phyloP scores from a whole-genome alignment of 92 coral and sea anemone species.

The Bergia puertoricense region DNA sequence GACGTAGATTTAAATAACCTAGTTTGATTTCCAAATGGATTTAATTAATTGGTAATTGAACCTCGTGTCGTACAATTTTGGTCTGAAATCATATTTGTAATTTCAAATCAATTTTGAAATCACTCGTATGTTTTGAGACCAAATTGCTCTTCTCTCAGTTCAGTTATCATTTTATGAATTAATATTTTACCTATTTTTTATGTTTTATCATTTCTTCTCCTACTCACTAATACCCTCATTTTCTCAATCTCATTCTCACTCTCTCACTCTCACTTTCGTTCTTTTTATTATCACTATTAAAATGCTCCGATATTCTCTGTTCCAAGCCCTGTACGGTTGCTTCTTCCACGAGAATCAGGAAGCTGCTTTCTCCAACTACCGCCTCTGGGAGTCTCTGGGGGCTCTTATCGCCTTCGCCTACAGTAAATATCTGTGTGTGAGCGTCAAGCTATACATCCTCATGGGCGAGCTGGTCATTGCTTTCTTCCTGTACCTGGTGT shows the following conservation, averaged over 20 bases:
- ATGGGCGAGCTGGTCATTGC: constrained; percentile 66
- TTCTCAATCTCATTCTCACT: no score
- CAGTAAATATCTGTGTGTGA: constrained; percentile 79
- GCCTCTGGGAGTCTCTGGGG: constrained; percentile 98
- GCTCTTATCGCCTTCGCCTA: constrained; percentile 93
- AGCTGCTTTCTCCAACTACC: constrained; percentile 97
- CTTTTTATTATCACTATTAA: background rate
- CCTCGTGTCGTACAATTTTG: no score
- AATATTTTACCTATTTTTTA: no score
- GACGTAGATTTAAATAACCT: no score
- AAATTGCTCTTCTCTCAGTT: no score
- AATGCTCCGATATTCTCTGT: background rate
- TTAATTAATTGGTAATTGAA: no score
- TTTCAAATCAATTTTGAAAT: no score
- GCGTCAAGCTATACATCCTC: constrained; percentile 82
- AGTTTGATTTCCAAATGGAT: no score
- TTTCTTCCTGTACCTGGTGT: constrained; percentile 71
- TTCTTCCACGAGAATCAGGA: constrained; percentile 94
- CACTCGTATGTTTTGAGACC: no score
- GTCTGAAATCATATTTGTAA: no score
- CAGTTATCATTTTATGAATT: no score
- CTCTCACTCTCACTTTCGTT: background rate
- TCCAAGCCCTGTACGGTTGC: constrained; percentile 88
- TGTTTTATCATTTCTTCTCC: no score
- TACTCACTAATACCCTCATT: background rate